Percentiles rank a stretch among this genome's conserved stretches.
Evolutionary conservation across 2,113 vertebrate genomes (phyloP).

Genomic region (Myxocyprinus asiaticus): DNA sequence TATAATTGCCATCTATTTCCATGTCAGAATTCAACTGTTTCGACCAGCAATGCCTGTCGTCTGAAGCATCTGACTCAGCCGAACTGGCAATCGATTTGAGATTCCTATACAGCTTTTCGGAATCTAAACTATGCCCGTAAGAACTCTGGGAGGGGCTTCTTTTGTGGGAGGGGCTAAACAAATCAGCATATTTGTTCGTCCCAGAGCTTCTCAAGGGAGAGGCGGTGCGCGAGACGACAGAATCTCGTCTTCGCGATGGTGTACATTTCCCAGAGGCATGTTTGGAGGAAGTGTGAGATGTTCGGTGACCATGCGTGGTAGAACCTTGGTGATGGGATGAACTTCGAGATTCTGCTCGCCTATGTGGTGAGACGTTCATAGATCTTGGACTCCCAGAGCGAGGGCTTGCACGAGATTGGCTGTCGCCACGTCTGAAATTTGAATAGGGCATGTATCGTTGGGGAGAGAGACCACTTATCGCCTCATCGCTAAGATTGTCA

Average conservation of each 20-base stretch:
- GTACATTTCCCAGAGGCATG: slow-evolving; percentile 71
- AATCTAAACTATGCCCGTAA: slow-evolving; percentile 71
- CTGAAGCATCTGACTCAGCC: slow-evolving; percentile 55
- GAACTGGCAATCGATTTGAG: slow-evolving; percentile 71
- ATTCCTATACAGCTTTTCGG: slow-evolving; percentile 74
- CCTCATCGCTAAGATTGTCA: slow-evolving; percentile 62
- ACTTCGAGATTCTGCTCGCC: slow-evolving; percentile 48
- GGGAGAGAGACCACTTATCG: slow-evolving; percentile 74
- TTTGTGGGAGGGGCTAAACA: slow-evolving; percentile 33
- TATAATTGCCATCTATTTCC: slow-evolving; percentile 27
- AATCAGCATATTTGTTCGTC: slow-evolving; percentile 57
- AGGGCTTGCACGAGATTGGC: slow-evolving; percentile 56
- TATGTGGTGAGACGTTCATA: slow-evolving; percentile 69
- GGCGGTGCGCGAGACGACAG: slow-evolving; percentile 52
- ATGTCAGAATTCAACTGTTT: slow-evolving; percentile 38
- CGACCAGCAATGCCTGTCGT: slow-evolving; percentile 41
- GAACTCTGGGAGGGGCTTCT: slow-evolving; percentile 71
- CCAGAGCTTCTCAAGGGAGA: slow-evolving; percentile 52
- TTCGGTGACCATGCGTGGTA: slow-evolving; percentile 55
- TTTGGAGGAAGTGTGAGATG: slow-evolving; percentile 63
- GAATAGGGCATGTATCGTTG: slow-evolving; percentile 76
- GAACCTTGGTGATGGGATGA: slow-evolving; percentile 34
- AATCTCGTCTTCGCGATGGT: slow-evolving; percentile 67
- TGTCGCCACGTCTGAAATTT: slow-evolving; percentile 73
- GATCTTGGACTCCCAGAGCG: slow-evolving; percentile 70